These are phyloP conservation scores for Drosophila santomea DNA, from an alignment of 1,140 invertebrate genomes.

Conservation along the genomic window DNA sequence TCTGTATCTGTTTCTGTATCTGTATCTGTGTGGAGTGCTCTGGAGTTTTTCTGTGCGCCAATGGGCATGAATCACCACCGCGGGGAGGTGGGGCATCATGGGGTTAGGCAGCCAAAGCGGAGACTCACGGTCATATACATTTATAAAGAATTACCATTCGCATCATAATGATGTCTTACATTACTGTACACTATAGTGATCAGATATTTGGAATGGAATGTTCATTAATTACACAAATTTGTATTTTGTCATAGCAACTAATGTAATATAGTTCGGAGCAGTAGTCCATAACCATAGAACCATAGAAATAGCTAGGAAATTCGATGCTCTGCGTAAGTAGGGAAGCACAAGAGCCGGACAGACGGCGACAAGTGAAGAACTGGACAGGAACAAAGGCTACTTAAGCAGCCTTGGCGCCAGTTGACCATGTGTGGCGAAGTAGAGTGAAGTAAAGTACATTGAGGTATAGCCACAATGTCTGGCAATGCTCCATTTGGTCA, in stretches of 20 bases:
- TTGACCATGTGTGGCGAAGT: constrained; percentile 28
- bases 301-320: constrained; percentile 54
- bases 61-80: constrained; percentile 76
- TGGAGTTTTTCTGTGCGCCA: constrained; percentile 59
- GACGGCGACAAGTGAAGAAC: constrained; percentile 64
- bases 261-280: background rate
- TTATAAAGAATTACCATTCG: too few relatives aligned
- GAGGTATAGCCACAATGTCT: constrained; percentile 66
- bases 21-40: constrained; percentile 11
- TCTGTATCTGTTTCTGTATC: constrained; percentile 14
- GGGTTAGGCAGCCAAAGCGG: constrained; percentile 57
- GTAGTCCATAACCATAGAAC: constrained; percentile 29
- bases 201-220: too few relatives aligned
- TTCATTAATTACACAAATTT: too few relatives aligned
- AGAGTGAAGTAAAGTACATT: background rate
- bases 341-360: constrained; percentile 36
- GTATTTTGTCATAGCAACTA: too few relatives aligned
- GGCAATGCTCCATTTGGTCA: constrained; percentile 71
- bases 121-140: constrained; percentile 27
- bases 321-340: constrained; percentile 44
- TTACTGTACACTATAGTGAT: too few relatives aligned
- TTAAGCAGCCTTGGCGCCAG: constrained; percentile 69
- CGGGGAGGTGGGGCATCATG: constrained; percentile 23
- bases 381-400: constrained; percentile 51
- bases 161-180: background rate